These are phyloP conservation scores for Leptosomus discolor DNA, from an alignment of 2,113 vertebrate species.

Conservation along the genomic window DNA sequence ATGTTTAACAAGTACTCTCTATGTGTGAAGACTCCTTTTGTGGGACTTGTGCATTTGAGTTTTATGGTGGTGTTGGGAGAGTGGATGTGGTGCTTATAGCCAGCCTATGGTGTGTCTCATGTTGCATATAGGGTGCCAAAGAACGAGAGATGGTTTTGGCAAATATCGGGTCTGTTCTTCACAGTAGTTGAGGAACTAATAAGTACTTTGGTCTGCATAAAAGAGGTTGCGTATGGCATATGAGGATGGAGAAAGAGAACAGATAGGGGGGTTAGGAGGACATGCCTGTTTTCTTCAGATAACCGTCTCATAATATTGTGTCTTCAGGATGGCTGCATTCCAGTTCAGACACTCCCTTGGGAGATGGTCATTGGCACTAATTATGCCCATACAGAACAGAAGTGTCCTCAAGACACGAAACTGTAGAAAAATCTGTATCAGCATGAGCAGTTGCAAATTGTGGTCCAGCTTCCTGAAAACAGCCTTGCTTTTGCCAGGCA, in stretches of 20 bases:
- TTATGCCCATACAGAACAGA: conserved; percentile 10
- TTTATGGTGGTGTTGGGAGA: neutral
- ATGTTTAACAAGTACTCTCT: neutral
- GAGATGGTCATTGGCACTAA: neutral
- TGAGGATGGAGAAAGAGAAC: neutral
- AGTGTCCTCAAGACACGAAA: conserved; percentile 7
- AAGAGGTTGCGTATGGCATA: neutral
- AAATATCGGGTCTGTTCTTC: neutral
- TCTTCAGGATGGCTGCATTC: neutral
- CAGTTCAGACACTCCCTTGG: neutral
- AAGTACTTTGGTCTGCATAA: neutral
- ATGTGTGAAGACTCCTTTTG: neutral
- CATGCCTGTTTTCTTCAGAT: neutral
- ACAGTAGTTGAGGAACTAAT: neutral
- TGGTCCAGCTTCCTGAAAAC: neutral
- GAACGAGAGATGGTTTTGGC: neutral
- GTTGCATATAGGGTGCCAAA: neutral
- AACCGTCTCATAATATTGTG: neutral
- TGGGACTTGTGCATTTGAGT: neutral
- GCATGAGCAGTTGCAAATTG: neutral
- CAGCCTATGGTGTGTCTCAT: neutral
- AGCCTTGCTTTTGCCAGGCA: neutral
- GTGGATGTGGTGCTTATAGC: neutral
- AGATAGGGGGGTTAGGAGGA: neutral
- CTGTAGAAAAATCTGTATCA: conserved; percentile 29